Percentiles rank a stretch among this genome's conserved stretches.
Conservation (phyloP, 2,113 vertebrate species). For the Potamarius usumacintae region DNA sequence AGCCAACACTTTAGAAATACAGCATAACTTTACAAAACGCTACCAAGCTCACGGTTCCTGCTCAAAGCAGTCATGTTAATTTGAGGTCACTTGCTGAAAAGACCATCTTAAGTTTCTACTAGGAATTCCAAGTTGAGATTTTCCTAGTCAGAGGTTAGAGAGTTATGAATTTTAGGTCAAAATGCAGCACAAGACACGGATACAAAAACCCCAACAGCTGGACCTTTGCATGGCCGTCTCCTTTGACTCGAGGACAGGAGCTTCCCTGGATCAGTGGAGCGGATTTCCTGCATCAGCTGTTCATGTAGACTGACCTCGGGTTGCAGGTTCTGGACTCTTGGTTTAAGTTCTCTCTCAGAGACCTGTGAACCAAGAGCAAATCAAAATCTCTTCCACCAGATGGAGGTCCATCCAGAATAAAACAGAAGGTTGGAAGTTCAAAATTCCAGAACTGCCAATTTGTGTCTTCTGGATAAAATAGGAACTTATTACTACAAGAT, state of each 20-base stretch:
- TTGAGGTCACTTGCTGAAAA: background rate
- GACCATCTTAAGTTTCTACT: background rate
- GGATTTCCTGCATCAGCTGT: conserved; percentile 58
- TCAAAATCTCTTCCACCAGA: too few species aligned
- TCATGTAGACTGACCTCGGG: conserved; percentile 53
- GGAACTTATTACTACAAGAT: background rate
- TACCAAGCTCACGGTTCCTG: background rate
- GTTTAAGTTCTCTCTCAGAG: conserved; percentile 49
- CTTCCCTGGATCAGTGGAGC: conserved; percentile 37
- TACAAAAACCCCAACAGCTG: background rate
- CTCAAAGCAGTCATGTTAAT: background rate
- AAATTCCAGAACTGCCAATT: background rate
- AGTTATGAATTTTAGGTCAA: background rate
- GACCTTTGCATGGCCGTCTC: conserved; percentile 28
- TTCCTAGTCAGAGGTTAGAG: background rate
- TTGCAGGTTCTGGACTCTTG: conserved; percentile 37
- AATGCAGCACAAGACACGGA: background rate
- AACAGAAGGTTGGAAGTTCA: background rate
- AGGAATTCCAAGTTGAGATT: background rate
- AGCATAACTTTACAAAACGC: background rate
- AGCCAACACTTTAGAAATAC: background rate
- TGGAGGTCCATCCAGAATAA: background rate
- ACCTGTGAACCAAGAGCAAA: conserved; percentile 36
- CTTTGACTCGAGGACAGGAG: conserved; percentile 45
- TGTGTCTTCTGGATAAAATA: background rate